Evolutionary conservation across 2,797 vertebrate species (phyloP).

Genomic region (Syngnathus rostellatus): DNA sequence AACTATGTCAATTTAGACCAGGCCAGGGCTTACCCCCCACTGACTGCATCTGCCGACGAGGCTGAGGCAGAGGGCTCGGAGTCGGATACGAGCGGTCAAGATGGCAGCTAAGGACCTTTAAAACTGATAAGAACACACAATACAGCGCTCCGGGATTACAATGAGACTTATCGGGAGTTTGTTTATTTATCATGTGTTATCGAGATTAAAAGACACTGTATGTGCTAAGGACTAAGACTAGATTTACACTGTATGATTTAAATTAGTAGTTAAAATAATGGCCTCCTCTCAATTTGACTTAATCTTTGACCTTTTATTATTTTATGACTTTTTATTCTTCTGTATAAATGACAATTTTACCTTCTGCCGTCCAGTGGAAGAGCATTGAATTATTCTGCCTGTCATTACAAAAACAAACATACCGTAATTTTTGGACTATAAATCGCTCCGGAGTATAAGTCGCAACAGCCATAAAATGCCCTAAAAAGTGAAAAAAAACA

Average conservation of each 20-base stretch:
- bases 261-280: background rate
- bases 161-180: background rate
- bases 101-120: slow-evolving; percentile 29
- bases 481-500: no score
- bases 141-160: background rate
- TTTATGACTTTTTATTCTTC: background rate
- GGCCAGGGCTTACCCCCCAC: slow-evolving; percentile 56
- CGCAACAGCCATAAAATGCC: no score
- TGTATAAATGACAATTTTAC: background rate
- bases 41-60: slow-evolving; percentile 52
- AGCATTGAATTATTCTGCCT: background rate
- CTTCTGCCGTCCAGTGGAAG: background rate
- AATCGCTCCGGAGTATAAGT: no score
- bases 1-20: slow-evolving; percentile 82
- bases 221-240: background rate
- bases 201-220: background rate
- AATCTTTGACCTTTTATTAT: no score
- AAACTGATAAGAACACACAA: background rate
- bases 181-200: background rate
- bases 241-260: background rate
- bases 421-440: no score
- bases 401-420: background rate
- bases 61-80: slow-evolving; percentile 53
- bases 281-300: no score
- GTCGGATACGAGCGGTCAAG: slow-evolving; percentile 22